phyloP scores from a whole-genome alignment of 1,140 invertebrate genomes.

The Drosophila pectinifera region DNA sequence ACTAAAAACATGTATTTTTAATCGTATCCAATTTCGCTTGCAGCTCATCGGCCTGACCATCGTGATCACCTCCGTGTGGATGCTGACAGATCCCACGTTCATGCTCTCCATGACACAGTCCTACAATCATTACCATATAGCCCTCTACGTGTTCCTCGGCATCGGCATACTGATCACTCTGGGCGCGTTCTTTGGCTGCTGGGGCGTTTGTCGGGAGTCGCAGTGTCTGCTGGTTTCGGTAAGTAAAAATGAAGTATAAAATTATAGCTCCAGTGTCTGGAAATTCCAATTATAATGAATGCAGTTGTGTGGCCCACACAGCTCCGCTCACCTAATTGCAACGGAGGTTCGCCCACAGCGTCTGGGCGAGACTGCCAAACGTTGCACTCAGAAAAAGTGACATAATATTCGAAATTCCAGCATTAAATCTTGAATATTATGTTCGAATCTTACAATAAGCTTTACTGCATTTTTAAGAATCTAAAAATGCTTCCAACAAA shows the following conservation, averaged over 20 bases:
- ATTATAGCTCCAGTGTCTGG: constrained; percentile 13
- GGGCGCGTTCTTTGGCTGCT: constrained; percentile 95
- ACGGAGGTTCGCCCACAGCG: constrained; percentile 21
- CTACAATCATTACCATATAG: constrained; percentile 89
- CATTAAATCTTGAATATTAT: not conserved
- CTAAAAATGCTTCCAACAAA: not conserved
- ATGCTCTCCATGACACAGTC: constrained; percentile 90
- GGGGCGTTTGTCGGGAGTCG: constrained; percentile 94
- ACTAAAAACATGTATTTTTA: constrained; percentile 5
- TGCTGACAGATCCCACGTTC: constrained; percentile 91
- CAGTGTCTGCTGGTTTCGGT: constrained; percentile 94
- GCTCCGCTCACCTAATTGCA: constrained; percentile 30
- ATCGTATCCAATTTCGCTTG: constrained; percentile 73
- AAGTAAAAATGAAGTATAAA: constrained; percentile 67
- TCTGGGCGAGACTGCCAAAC: constrained; percentile 15
- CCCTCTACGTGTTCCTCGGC: constrained; percentile 91
- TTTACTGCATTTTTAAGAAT: not conserved
- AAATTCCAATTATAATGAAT: constrained; percentile 46
- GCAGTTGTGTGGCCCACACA: constrained; percentile 29
- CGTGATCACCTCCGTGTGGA: constrained; percentile 90
- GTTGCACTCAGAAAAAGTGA: constrained; percentile 1
- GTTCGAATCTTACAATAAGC: not conserved
- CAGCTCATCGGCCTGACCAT: constrained; percentile 91
- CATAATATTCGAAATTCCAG: not conserved
- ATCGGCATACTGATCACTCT: constrained; percentile 92